phyloP scores from a whole-genome alignment of 2,888 invertebrate genomes.

The Parelbella ahira region DNA sequence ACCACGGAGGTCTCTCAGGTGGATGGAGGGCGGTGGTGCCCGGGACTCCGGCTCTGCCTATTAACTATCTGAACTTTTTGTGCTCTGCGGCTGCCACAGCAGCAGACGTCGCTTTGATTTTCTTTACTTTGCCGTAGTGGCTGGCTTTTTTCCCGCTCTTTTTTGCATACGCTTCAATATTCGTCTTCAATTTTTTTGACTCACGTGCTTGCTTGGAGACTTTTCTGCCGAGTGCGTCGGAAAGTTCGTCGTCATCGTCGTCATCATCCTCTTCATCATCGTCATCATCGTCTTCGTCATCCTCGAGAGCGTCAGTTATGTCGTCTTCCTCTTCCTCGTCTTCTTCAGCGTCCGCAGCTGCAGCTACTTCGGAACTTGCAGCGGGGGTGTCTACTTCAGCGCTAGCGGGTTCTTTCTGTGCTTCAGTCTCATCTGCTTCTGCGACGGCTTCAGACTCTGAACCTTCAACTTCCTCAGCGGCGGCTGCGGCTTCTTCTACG shows the following conservation, averaged over 20 bases:
- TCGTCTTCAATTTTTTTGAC: conserved; percentile 85
- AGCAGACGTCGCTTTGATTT: conserved; percentile 74
- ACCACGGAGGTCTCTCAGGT: conserved; percentile 69
- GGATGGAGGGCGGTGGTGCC: conserved; percentile 62
- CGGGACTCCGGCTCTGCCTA: conserved; percentile 47
- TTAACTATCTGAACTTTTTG: conserved; percentile 80
- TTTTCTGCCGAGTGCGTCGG: conserved; percentile 82
- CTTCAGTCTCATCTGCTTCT: conserved; percentile 64
- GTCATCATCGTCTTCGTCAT: conserved; percentile 84
- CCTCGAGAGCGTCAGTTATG: conserved; percentile 79
- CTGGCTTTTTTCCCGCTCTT: conserved; percentile 74
- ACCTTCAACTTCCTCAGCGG: conserved; percentile 51
- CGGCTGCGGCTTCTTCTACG: conserved; percentile 49
- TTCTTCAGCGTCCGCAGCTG: conserved; percentile 67
- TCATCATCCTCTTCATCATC: conserved; percentile 85
- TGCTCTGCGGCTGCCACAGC: conserved; percentile 70
- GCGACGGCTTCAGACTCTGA: conserved; percentile 63
- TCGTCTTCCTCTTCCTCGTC: conserved; percentile 82
- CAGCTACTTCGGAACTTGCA: conserved; percentile 51
- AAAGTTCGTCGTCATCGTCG: conserved; percentile 83
- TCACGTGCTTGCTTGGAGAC: conserved; percentile 86
- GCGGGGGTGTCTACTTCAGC: conserved; percentile 56
- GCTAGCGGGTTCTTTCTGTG: conserved; percentile 65
- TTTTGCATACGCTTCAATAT: conserved; percentile 64
- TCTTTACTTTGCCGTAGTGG: conserved; percentile 75